Evolutionary conservation across 2,888 invertebrate species (phyloP).

Genomic region (Athalia rosae): DNA sequence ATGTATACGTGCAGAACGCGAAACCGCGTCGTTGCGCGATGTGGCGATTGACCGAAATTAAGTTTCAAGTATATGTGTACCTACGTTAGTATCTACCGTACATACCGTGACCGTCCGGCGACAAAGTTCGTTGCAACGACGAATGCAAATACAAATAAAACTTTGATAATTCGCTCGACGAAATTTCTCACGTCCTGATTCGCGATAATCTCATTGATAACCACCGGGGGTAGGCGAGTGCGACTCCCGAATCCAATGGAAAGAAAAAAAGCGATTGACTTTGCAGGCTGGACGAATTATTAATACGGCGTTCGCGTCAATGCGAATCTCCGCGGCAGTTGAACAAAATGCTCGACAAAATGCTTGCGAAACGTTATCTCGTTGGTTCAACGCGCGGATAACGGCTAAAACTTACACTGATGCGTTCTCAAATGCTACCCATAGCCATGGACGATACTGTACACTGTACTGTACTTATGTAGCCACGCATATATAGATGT

Average conservation of each 20-base stretch:
- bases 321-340: background rate
- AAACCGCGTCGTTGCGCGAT: background rate
- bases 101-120: background rate
- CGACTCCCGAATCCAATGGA: too few relatives aligned
- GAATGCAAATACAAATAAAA: background rate
- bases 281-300: slow-evolving; percentile 17
- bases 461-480: background rate
- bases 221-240: too few relatives aligned
- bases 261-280: slow-evolving; percentile 17
- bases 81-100: too few relatives aligned
- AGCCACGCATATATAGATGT: background rate
- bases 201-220: too few relatives aligned
- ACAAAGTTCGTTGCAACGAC: background rate
- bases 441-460: too few relatives aligned
- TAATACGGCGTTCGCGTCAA: too few relatives aligned
- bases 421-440: background rate
- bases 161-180: too few relatives aligned
- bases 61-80: slow-evolving; percentile 2
- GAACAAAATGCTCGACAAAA: background rate
- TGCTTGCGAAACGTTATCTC: slow-evolving; percentile 32
- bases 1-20: background rate
- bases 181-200: too few relatives aligned
- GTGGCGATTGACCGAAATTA: background rate
- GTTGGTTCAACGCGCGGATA: slow-evolving; percentile 32
- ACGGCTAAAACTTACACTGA: background rate